These are phyloP conservation scores for Drosophila silvestris DNA, from an alignment of 2,888 invertebrate genomes.

Conservation along the genomic window DNA sequence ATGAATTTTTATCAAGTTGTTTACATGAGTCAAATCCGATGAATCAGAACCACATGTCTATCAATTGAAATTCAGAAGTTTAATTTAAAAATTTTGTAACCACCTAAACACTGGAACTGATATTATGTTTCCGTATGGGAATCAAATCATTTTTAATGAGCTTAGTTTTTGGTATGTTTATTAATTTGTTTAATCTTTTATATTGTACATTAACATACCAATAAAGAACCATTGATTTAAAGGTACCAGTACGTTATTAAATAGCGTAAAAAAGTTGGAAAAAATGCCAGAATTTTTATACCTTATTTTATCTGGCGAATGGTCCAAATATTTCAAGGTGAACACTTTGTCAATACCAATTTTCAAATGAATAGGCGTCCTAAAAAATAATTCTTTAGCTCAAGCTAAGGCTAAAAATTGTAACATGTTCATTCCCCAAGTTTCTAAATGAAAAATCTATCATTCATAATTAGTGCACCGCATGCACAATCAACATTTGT, in stretches of 20 bases:
- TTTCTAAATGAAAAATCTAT: neutral
- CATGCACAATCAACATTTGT: neutral
- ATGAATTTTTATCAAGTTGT: neutral
- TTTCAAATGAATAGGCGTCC: neutral
- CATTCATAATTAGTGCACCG: constrained; percentile 5
- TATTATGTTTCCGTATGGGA: neutral
- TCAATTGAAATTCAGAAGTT: neutral
- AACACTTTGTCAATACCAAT: neutral
- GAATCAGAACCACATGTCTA: neutral
- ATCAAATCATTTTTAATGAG: neutral
- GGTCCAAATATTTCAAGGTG: neutral
- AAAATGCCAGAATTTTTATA: neutral
- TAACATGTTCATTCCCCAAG: neutral
- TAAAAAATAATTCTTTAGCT: neutral
- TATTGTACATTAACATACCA: neutral
- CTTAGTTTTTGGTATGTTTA: neutral
- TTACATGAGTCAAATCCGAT: neutral
- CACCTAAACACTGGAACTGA: neutral
- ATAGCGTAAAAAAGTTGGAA: neutral
- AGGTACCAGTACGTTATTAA: neutral
- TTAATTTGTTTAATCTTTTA: neutral
- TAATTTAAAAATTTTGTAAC: neutral
- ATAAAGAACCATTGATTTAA: neutral
- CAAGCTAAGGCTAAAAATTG: neutral
- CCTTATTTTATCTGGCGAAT: neutral